These are phyloP conservation scores for Trypoxylon attenuatum DNA, from an alignment of 2,888 invertebrate genomes.

Conservation along the genomic window DNA sequence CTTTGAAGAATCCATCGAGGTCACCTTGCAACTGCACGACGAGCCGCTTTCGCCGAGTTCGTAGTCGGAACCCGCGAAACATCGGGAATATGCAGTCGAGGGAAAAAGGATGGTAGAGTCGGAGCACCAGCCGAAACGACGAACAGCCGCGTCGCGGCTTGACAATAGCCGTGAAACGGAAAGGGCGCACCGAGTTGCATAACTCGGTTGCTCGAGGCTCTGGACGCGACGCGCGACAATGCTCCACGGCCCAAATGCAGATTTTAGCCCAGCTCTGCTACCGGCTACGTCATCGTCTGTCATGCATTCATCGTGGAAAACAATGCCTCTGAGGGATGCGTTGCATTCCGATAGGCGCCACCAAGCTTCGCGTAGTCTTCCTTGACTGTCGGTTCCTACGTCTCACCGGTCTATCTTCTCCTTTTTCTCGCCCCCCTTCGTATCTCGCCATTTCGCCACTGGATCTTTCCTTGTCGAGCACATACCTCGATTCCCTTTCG, in stretches of 20 bases:
- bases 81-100: too few species aligned
- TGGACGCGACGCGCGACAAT: constrained; percentile 21
- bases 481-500: not conserved
- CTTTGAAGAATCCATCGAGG: too few species aligned
- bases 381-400: too few species aligned
- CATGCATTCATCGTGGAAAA: constrained; percentile 55
- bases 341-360: constrained; percentile 26
- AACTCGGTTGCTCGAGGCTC: constrained; percentile 14
- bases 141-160: not conserved
- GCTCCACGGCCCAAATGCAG: not conserved
- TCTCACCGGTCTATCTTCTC: too few species aligned
- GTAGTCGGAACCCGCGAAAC: too few species aligned
- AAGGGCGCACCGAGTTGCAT: not conserved
- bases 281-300: too few species aligned
- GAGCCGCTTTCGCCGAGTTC: too few species aligned
- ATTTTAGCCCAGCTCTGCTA: too few species aligned
- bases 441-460: constrained; percentile 24
- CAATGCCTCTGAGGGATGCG: constrained; percentile 45
- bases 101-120: too few species aligned
- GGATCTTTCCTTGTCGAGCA: constrained; percentile 3
- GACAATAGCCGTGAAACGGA: constrained; percentile 7
- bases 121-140: too few species aligned
- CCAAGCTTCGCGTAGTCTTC: too few species aligned
- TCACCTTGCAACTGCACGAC: too few species aligned
- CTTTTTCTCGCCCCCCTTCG: not conserved